A percentile compares a stretch with the other conserved stretches of the same genome.
These are phyloP conservation scores for Orthonevra nobilis DNA, from an alignment of 2,888 invertebrate genomes.

Conservation along the genomic window DNA sequence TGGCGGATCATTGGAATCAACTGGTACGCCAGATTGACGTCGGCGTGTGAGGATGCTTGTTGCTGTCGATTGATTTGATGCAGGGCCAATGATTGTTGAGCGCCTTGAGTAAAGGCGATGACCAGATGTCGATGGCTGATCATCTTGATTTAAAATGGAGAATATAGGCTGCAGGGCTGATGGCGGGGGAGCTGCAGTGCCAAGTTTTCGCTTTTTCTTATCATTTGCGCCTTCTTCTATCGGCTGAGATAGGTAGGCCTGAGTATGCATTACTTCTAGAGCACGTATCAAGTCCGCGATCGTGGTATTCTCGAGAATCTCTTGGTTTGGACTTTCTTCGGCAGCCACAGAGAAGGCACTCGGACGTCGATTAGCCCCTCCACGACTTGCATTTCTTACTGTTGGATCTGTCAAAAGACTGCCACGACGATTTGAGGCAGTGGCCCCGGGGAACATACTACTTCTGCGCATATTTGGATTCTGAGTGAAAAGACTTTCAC, in stretches of 20 bases:
- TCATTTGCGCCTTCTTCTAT: slow-evolving; percentile 14
- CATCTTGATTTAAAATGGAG: slow-evolving; percentile 80
- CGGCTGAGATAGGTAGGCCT: slow-evolving; percentile 77
- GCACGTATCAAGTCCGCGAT: slow-evolving; percentile 90
- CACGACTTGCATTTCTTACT: slow-evolving; percentile 71
- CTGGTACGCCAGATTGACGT: slow-evolving; percentile 74
- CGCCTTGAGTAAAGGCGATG: slow-evolving; percentile 77
- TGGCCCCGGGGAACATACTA: slow-evolving; percentile 75
- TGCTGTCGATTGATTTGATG: slow-evolving; percentile 33
- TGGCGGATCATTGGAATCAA: slow-evolving; percentile 75
- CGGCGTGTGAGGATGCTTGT: slow-evolving; percentile 71
- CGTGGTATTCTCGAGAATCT: slow-evolving; percentile 89
- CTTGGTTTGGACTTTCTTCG: slow-evolving; percentile 75
- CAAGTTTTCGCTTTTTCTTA: slow-evolving; percentile 80
- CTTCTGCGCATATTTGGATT: slow-evolving; percentile 76
- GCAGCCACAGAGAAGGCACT: slow-evolving; percentile 78
- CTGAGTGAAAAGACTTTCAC: slow-evolving; percentile 77
- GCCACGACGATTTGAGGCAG: slow-evolving; percentile 75
- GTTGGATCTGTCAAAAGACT: slow-evolving; percentile 75
- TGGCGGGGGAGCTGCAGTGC: slow-evolving; percentile 81
- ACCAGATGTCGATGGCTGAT: slow-evolving; percentile 73
- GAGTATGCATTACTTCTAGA: slow-evolving; percentile 85
- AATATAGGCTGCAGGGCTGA: slow-evolving; percentile 81
- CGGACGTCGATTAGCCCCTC: slow-evolving; percentile 73
- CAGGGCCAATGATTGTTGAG: slow-evolving; percentile 76